Conservation (phyloP, 2,797 vertebrate genomes). For the Tokudaia tokunoshimensis region DNA sequence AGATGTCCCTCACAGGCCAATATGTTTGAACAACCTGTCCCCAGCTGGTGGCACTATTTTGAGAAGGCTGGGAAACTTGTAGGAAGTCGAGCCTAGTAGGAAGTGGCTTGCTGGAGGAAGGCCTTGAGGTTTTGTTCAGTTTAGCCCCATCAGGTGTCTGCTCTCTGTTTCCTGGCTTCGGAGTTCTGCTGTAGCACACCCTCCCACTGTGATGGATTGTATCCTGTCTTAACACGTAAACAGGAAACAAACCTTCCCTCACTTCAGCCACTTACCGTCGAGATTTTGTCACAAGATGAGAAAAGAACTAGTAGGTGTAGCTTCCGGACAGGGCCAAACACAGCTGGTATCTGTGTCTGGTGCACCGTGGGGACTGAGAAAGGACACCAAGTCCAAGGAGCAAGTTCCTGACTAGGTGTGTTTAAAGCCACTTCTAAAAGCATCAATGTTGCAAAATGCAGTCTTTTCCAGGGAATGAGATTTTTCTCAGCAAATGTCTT, state of each 20-base stretch:
- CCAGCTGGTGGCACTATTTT: background rate
- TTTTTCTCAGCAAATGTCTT: constrained; percentile 15
- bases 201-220: too few relatives aligned
- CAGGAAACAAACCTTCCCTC: background rate
- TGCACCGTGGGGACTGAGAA: background rate
- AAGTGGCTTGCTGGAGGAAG: background rate
- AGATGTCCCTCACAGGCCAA: background rate
- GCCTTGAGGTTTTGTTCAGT: background rate
- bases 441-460: background rate
- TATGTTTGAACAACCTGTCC: background rate
- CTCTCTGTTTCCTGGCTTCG: background rate
- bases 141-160: too few relatives aligned
- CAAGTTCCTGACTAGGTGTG: background rate
- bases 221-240: background rate
- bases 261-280: background rate
- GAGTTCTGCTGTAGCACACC: accelerated
- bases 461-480: background rate
- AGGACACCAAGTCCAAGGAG: background rate
- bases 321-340: background rate
- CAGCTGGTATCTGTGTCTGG: background rate
- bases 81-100: background rate
- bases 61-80: background rate
- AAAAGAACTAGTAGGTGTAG: background rate
- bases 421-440: background rate
- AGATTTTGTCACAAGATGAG: background rate